Evolutionary conservation across 2,797 vertebrate genomes (phyloP).

Genomic region (Picus viridis): DNA sequence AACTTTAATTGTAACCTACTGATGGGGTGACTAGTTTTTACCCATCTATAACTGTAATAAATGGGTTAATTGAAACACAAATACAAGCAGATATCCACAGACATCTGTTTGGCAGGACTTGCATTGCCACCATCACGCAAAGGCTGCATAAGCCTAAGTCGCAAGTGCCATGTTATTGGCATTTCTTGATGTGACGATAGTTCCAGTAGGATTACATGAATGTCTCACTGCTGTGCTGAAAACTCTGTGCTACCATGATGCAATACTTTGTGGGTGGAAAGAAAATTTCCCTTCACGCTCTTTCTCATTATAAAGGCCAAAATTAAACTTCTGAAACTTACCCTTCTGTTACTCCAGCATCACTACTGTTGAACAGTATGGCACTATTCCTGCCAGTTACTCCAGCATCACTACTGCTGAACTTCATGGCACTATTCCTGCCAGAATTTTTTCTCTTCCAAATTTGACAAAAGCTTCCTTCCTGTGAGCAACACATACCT

Average conservation of each 20-base stretch:
- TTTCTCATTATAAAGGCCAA: not conserved
- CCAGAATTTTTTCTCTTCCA: not conserved
- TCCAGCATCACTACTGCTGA: not conserved
- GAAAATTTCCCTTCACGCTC: not conserved
- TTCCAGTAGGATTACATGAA: not conserved
- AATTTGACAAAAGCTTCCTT: not conserved
- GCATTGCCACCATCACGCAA: not conserved
- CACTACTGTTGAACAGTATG: not conserved
- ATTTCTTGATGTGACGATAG: not conserved
- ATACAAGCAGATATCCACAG: not conserved
- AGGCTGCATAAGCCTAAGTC: not conserved
- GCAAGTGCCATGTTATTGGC: not conserved
- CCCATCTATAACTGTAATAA: not conserved
- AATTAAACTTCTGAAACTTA: not conserved
- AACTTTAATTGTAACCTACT: not conserved
- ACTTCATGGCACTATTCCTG: not conserved
- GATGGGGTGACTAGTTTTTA: not conserved
- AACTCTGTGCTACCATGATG: not conserved
- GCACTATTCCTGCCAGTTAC: not conserved
- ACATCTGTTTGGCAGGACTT: not conserved
- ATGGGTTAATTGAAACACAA: not conserved
- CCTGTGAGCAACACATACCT: not conserved
- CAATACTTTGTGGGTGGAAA: not conserved
- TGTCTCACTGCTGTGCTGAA: not conserved
- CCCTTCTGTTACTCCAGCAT: not conserved